Evolutionary conservation across 2,113 vertebrate genomes (phyloP).

Genomic region (Aythya baeri): DNA sequence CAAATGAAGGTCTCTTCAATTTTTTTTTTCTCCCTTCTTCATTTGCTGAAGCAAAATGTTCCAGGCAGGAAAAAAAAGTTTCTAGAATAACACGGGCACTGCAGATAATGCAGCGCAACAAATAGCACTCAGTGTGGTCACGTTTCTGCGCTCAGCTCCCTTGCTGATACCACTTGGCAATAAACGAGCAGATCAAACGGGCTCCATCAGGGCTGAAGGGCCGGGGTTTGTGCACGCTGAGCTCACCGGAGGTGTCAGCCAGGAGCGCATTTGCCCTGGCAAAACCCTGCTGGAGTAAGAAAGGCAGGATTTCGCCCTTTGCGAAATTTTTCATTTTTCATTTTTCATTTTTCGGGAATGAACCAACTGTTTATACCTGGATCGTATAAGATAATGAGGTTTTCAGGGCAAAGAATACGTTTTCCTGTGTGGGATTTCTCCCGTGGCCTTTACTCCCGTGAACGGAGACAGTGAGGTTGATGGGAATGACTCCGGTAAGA

Average conservation of each 20-base stretch:
- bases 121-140: constrained; percentile 58
- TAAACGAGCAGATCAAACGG: constrained; percentile 50
- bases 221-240: constrained; percentile 21
- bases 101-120: constrained; percentile 65
- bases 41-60: constrained; percentile 66
- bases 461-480: background rate
- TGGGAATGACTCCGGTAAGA: background rate
- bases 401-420: constrained; percentile 12
- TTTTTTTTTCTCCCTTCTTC: background rate
- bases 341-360: background rate
- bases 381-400: background rate
- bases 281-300: background rate
- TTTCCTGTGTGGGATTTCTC: constrained; percentile 19
- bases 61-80: constrained; percentile 35
- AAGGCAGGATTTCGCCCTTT: background rate
- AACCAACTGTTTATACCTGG: constrained; percentile 1
- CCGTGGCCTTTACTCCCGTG: background rate
- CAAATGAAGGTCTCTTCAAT: constrained; percentile 69
- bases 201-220: constrained; percentile 39
- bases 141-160: constrained; percentile 33
- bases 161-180: constrained; percentile 46
- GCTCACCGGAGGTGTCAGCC: background rate
- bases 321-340: too few species aligned
- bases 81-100: constrained; percentile 50
- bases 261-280: constrained; percentile 1